Conservation (phyloP, 2,797 vertebrate genomes). For the Cyclopterus lumpus region DNA sequence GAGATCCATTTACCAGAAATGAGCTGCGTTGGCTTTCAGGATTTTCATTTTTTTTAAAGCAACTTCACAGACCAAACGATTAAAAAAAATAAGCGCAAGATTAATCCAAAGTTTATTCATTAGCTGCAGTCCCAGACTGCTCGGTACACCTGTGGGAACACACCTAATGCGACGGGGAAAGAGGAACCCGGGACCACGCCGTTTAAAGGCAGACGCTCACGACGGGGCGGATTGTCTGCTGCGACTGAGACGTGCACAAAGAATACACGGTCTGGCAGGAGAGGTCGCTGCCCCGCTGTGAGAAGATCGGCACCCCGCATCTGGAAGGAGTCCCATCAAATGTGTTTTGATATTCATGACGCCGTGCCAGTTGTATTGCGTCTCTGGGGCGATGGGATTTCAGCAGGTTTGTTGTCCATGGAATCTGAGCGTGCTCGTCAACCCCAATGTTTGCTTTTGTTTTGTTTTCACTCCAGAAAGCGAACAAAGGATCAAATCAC, state of each 20-base stretch:
- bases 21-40: background rate
- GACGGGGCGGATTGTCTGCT: background rate
- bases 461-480: constrained; percentile 7
- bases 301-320: constrained; percentile 7
- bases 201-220: background rate
- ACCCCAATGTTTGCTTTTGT: background rate
- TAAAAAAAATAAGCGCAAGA: background rate
- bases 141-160: background rate
- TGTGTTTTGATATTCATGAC: constrained; percentile 15
- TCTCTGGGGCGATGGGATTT: background rate
- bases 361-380: constrained; percentile 3
- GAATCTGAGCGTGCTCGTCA: constrained; percentile 1
- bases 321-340: constrained; percentile 19
- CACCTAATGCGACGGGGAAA: background rate
- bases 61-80: background rate
- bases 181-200: background rate
- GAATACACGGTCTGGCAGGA: constrained; percentile 9
- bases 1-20: background rate
- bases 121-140: background rate
- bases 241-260: constrained; percentile 8
- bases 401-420: background rate
- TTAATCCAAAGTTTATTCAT: background rate
- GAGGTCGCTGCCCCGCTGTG: background rate
- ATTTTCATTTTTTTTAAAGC: background rate
- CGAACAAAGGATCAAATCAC: constrained; percentile 4